These are phyloP conservation scores for Lepus townsendii DNA, from an alignment of 2,797 vertebrate genomes.

Conservation along the genomic window DNA sequence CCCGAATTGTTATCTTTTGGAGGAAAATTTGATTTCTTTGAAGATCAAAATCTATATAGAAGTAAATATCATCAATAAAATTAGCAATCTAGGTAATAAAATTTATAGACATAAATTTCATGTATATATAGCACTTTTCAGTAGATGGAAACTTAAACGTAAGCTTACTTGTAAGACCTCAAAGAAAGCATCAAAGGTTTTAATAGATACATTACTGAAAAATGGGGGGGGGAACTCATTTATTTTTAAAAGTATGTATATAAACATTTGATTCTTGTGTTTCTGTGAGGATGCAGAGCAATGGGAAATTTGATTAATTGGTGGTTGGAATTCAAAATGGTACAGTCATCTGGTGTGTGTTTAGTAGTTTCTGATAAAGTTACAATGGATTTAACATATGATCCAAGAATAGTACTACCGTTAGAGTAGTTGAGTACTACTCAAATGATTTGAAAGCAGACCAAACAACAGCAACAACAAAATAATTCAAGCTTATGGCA, in stretches of 20 bases:
- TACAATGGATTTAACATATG: not conserved
- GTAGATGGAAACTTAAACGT: not conserved
- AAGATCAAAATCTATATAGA: constrained; percentile 7
- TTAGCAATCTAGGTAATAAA: not conserved
- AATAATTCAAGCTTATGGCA: not conserved
- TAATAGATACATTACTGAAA: not conserved
- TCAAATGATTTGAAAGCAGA: not conserved
- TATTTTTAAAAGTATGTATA: constrained; percentile 35
- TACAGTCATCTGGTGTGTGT: not conserved
- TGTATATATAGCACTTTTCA: not conserved
- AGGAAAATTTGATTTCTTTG: constrained; percentile 2
- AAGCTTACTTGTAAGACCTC: not conserved
- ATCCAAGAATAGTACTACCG: not conserved
- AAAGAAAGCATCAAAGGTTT: constrained; percentile 5
- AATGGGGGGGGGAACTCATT: not conserved
- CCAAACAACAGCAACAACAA: not conserved
- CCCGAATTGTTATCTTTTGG: not conserved
- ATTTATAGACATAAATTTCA: not conserved
- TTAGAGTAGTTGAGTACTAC: not conserved
- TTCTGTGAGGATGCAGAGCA: not conserved
- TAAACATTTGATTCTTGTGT: not conserved
- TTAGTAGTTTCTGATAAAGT: not conserved
- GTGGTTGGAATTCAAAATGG: not conserved
- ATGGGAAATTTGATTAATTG: not conserved
- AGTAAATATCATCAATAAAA: constrained; percentile 41